Evolutionary conservation across 2,797 vertebrate genomes (phyloP), one percentile per base, ranked within the genome.

Genomic region (Labroides dimidiatus): DNA sequence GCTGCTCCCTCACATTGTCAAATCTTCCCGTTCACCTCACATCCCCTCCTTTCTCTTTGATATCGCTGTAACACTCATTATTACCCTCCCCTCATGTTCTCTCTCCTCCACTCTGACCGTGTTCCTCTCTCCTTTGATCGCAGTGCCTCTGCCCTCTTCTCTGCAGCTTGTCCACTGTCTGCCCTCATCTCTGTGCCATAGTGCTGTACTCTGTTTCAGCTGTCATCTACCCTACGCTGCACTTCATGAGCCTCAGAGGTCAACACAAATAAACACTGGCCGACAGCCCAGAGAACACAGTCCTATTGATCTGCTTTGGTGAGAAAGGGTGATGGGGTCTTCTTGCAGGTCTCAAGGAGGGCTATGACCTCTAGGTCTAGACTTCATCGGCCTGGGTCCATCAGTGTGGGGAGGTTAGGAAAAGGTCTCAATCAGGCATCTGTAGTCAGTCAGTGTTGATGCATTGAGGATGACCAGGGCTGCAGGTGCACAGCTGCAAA

Each of bases 271-370:
- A 87, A 87, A 91, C 84, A 84, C 82, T 73, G 84, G 73, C 84
- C 23, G 47, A 78, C 79, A 71, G 73, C 79, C 85, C 82, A 84
- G 69, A 84, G 75, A 77, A 80, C 80, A 84, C 75, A 66, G 61
- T 74, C 69, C 69, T 87, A 89, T 92, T 90, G 85, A 89, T 89
- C 84, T 79, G 69, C 64, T 83, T 78, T 74, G 78, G 79, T 74
- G 49, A 36, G 59, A 82, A 69, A 82, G 75, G 76, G 76, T 83
- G 83, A 84, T 71, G 70, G 67, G 64, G 52, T 74, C 75, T 83
- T 42, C 73, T 79, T 69, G 75, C 72, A 61, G 64, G 69, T 84
- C 74, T 84, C 56, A 24, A 73, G 64, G 55, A 85, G 63, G 78
- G 69, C 86, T 84, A 75, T 62, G 79, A 87, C 76, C 82, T 76